Base-by-base conservation (phyloP, 2,797 vertebrate genomes). In the Myotis findleyi region DNA sequence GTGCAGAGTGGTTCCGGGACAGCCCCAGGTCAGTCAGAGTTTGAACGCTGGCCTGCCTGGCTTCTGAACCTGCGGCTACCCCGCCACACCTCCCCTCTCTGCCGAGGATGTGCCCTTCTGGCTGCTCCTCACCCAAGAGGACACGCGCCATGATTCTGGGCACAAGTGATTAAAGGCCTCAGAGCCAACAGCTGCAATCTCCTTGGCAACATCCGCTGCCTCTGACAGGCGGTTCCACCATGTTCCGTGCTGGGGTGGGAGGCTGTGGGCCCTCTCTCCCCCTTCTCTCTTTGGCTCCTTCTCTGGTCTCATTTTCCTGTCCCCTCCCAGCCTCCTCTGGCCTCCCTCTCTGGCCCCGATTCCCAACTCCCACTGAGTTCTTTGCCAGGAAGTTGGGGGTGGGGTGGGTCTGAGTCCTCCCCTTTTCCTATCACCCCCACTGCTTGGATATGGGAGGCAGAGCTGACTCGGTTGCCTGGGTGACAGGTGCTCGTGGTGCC, bases 91-190 rank as follows among this genome's bases (percentile, higher is more conserved):
- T 51, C 33, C 30, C 0, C 36, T 68, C 47, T 27, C 36, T 12
- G 18, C 73, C 4, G 14, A 18, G 36, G 73, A n/a, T 6, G 16
- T 0, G 5, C 59, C 69, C 38, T 83, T 23, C 5, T 18, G 55
- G 27, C n/a, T 44, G 36, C 30, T 7, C 41, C 73, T 73, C 4
- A 53, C 51, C 20, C 14, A 7, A 33, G 23, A 36, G 76, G 55
- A 27, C 1, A 3, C 62, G 64, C 33, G 1, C 1, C n/a, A 36
- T 21, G 75, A 41, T 44, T 81, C 81, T 68, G 53, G 83, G 64
- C 38, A 79, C 84, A 95, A 92, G 96, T 97, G 97, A 97, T 98
- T 91, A 91, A 87, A 96, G 97, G 93, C 87, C 92, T 11, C 41
- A 3, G 41, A 97, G 95, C 90, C 93, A 96, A 96, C 96, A 71